A percentile compares a stretch with the other conserved stretches of the same genome.
Evolutionary conservation across 2,888 invertebrate species (phyloP).

Genomic region (Drosophila melanocephala): DNA sequence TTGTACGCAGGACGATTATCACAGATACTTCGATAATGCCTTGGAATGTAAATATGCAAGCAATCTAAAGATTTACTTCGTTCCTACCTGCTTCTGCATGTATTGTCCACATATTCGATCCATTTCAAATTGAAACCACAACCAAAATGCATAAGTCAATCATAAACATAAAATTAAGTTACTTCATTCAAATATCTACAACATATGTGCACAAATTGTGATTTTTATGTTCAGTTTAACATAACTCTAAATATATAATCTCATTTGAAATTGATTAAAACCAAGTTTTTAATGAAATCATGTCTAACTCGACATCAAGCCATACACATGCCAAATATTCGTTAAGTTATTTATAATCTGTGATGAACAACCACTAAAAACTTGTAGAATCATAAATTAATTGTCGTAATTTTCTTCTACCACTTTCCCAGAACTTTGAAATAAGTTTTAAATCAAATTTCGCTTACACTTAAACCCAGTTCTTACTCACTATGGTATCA

Average conservation of each 20-base stretch:
- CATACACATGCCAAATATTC: not conserved
- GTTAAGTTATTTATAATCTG: not conserved
- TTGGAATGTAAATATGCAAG: constrained; percentile 89
- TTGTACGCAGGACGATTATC: constrained; percentile 91
- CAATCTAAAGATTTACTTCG: constrained; percentile 12
- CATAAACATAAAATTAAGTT: constrained; percentile 1
- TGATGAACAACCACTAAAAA: not conserved
- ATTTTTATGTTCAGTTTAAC: not conserved
- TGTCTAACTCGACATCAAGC: not conserved
- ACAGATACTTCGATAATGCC: constrained; percentile 92
- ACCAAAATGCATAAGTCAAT: constrained; percentile 5
- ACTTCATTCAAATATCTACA: not conserved
- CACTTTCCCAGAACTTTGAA: not conserved
- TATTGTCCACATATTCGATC: constrained; percentile 16
- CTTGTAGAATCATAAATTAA: not conserved
- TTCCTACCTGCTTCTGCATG: constrained; percentile 32
- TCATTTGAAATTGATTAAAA: no score
- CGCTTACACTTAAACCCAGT: not conserved
- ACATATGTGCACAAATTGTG: no score
- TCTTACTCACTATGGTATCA: not conserved
- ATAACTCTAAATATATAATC: not conserved
- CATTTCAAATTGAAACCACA: constrained; percentile 11
- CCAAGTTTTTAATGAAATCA: not conserved
- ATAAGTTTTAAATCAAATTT: not conserved
- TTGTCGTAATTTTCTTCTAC: not conserved